Percentiles rank a stretch among this genome's conserved stretches.
Conservation (phyloP, 1,140 invertebrate genomes). For the Elymnias hypermnestra region DNA sequence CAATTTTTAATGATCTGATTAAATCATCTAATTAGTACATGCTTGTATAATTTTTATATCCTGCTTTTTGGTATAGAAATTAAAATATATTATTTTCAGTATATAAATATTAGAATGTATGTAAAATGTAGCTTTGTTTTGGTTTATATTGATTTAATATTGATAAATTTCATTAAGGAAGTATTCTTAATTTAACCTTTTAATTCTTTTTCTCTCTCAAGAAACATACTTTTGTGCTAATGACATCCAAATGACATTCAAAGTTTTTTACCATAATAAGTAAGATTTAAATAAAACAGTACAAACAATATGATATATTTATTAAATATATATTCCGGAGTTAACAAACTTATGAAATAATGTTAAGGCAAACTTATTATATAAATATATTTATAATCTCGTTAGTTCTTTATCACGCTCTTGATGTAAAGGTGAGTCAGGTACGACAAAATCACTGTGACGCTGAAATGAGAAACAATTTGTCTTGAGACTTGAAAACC, state of each 20-base stretch:
- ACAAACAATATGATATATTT: not conserved
- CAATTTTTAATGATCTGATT: not conserved
- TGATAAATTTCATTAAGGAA: too few relatives aligned
- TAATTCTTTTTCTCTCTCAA: too few relatives aligned
- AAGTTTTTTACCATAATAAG: too few relatives aligned
- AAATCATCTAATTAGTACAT: not conserved
- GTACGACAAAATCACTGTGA: constrained; percentile 59
- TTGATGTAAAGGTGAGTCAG: constrained; percentile 53
- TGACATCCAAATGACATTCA: too few relatives aligned
- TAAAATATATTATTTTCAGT: too few relatives aligned
- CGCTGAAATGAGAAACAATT: constrained; percentile 55
- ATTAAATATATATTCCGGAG: not conserved
- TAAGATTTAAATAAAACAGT: constrained; percentile 4
- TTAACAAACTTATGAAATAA: not conserved
- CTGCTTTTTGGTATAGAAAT: too few relatives aligned
- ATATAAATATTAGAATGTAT: too few relatives aligned
- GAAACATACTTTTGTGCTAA: too few relatives aligned
- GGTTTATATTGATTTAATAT: too few relatives aligned
- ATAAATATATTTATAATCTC: not conserved
- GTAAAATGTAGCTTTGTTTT: too few relatives aligned
- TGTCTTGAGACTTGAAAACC: not conserved
- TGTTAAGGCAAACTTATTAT: constrained; percentile 1
- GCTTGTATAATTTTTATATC: not conserved
- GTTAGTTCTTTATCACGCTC: constrained; percentile 17
- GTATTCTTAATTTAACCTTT: too few relatives aligned